Conservation (phyloP, 2,888 invertebrate genomes). For the Pherbina coryleti region DNA sequence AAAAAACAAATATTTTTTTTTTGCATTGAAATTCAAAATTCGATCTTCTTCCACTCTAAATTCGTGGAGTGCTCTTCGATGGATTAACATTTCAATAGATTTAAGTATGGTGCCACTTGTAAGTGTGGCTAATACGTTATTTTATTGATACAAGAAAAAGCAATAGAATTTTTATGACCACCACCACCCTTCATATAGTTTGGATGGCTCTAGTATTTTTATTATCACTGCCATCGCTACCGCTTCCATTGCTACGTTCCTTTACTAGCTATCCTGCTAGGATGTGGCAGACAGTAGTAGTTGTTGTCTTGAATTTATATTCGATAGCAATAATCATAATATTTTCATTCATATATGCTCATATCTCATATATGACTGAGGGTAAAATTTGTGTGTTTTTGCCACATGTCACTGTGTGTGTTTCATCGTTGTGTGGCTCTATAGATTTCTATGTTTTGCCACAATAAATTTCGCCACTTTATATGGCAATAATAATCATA, state of each 20-base stretch:
- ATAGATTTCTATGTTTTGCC: slow-evolving; percentile 4
- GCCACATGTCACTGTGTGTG: not conserved
- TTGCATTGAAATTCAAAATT: no score
- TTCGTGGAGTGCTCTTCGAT: not conserved
- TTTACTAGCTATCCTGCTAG: not conserved
- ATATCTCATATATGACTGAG: slow-evolving; percentile 5
- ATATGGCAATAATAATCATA: slow-evolving; percentile 51
- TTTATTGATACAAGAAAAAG: slow-evolving; percentile 1
- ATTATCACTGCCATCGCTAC: slow-evolving; percentile 9
- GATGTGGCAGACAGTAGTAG: not conserved
- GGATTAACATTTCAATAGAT: slow-evolving; percentile 19
- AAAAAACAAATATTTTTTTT: no score
- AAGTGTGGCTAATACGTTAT: slow-evolving; percentile 28
- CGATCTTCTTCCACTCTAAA: no score
- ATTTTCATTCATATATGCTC: slow-evolving; percentile 36
- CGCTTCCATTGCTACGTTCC: not conserved
- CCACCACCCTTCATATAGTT: not conserved
- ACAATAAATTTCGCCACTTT: slow-evolving; percentile 50
- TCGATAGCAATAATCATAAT: slow-evolving; percentile 45
- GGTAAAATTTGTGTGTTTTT: slow-evolving; percentile 1
- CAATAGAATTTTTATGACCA: slow-evolving; percentile 38
- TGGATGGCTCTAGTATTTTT: not conserved
- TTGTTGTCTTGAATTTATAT: slow-evolving; percentile 6
- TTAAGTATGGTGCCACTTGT: not conserved
- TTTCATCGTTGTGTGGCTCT: not conserved